Base-by-base conservation (phyloP, 2,113 vertebrate genomes). In the Vanacampus margaritifer region DNA sequence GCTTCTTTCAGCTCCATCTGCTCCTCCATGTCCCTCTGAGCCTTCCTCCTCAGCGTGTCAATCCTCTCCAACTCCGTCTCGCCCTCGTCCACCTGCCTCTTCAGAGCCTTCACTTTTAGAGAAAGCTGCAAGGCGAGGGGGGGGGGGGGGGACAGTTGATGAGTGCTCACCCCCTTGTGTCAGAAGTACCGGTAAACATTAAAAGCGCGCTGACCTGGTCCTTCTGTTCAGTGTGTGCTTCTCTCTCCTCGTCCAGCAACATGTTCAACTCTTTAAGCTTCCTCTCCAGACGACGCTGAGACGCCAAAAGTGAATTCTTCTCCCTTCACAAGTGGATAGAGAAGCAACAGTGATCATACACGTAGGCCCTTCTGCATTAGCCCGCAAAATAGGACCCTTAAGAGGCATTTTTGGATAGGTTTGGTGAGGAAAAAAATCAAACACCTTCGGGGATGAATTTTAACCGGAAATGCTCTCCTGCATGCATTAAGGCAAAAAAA, bases 61-160 rank as follows among this genome's bases (percentile, higher is more conserved):
- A 98, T 74, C 6, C 96, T 86, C 81, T 98, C 96, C 0, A 96
- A 90, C 83, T 98, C 95, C 0, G 94, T 95, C 84, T 98, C 96
- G 0, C 95, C 91, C 75, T 97, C 95, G 5, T 98, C 96, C 79
- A 98, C 92, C 77, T 96, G 96, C 26, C 96, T 87, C 92, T 98
- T 98, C 72, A 98, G 84, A 19, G 96, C 94, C 85, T 98, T 98
- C 82, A 98, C 95, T 53, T 86, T 89, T 69, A 98, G 87, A 81
- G 93, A 73, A 16, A 98, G 91, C 96, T 98, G 85, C 9, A 74
- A 69, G 51, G 66, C n/a, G 7, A 26, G 24, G 50, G 0, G 7
- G 24, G 6, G n/a, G 21, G 35, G 26, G 35, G 6, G 19, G 57
- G 57, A 13, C 10, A 32, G 57, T 1, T 19, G 32, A 48, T 46